phyloP scores from a whole-genome alignment of 1,140 invertebrate species.

The Sminthurinus signatus region DNA sequence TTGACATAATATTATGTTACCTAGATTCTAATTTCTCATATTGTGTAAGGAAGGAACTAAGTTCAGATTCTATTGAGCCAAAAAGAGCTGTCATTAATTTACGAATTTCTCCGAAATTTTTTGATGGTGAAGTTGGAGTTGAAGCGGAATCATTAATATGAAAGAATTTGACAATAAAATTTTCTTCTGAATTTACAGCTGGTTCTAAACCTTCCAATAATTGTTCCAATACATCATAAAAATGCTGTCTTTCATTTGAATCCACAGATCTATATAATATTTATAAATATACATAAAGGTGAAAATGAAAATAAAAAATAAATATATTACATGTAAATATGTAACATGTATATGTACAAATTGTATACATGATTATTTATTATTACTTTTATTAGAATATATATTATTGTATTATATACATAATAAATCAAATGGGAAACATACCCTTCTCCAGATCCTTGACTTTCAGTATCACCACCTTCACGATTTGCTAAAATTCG shows the following conservation, averaged over 20 bases:
- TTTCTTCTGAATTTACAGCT: slow-evolving; percentile 87
- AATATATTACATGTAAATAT: too few species aligned
- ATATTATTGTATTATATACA: too few species aligned
- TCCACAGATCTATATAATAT: slow-evolving; percentile 45
- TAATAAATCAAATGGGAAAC: neutral
- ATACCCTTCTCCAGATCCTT: slow-evolving; percentile 40
- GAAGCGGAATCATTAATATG: slow-evolving; percentile 62
- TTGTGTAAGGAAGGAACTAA: slow-evolving; percentile 74
- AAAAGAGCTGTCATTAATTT: slow-evolving; percentile 84
- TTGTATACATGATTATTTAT: too few species aligned
- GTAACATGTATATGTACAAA: too few species aligned
- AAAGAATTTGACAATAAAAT: slow-evolving; percentile 91
- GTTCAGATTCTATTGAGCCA: slow-evolving; percentile 72
- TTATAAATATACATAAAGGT: too few species aligned
- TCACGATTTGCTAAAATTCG: slow-evolving; percentile 38
- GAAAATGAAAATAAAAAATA: too few species aligned
- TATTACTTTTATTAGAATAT: too few species aligned
- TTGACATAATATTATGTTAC: slow-evolving; percentile 47
- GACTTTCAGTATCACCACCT: slow-evolving; percentile 39
- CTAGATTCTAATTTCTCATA: slow-evolving; percentile 82
- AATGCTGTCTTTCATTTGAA: slow-evolving; percentile 52
- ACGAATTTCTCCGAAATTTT: slow-evolving; percentile 55
- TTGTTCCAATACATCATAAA: slow-evolving; percentile 68
- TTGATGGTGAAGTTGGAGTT: slow-evolving; percentile 42
- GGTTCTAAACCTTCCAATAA: slow-evolving; percentile 83